Base-by-base conservation (phyloP, 2,113 vertebrate genomes). In the Plectropomus leopardus region DNA sequence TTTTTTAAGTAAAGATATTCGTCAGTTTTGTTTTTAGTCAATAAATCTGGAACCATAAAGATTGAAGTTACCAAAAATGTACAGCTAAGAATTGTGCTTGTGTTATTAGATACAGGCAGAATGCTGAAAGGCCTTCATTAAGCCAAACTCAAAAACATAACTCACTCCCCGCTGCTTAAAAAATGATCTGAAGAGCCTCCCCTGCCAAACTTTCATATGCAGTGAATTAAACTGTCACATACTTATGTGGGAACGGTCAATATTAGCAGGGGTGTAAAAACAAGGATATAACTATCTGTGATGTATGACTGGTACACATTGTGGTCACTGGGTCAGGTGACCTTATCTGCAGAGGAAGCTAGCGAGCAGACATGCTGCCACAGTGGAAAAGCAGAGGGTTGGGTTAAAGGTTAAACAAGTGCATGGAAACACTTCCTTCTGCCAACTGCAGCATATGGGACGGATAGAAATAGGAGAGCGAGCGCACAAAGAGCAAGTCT, bases 371-470 rank as follows among this genome's bases (percentile, higher is more conserved):
- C 36, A 16, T 26, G 71, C 61, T 78, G 73, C 68, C 68, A 45
- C 57, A 48, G 42, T 23, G 36, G 60, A 34, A 58, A 10, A 61
- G 30, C 65, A 84, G 80, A 53, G 50, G 59, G 73, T 57, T 67
- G 23, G 67, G 72, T 83, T 78, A 83, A 86, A 83, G 65, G 67
- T 61, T 65, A 8, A 54, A 54, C 55, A 59, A 19, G 48, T 65
- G 53, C 48, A 28, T 57, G 63, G 54, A 87, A 84, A 83, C 44
- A 69, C 59, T 26, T 77, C 63, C 54, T 63, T 45, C 13, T 82
- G 82, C 80, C n/a, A 84, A 85, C 65, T 75, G 79, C 19, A 58
- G 45, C 48, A 88, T 84, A 83, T 86, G 84, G 84, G 21, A 1
- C 70, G 42, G 72, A 76, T 71, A 14, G 80, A 85, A 87, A 82